phyloP scores from a whole-genome alignment of 2,888 invertebrate species.

The Drosophila monieri region DNA sequence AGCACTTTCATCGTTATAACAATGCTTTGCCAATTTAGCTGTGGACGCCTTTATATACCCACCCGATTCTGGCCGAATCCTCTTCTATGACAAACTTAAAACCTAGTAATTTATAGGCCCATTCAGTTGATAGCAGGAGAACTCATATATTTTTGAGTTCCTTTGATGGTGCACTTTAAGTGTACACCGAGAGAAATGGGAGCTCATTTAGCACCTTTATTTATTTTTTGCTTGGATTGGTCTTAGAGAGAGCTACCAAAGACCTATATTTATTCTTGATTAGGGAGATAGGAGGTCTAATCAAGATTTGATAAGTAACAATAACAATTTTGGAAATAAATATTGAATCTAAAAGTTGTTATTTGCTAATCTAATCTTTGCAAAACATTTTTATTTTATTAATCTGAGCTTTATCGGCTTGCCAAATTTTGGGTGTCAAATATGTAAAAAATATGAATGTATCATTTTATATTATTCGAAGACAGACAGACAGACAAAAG shows the following conservation, averaged over 20 bases:
- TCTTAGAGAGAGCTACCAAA: background rate
- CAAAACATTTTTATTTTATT: too few species aligned
- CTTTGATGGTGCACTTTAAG: background rate
- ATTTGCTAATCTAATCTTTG: background rate
- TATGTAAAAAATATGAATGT: too few species aligned
- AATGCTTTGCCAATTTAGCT: background rate
- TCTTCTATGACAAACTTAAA: conserved; percentile 3
- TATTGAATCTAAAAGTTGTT: background rate
- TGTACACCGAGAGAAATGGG: background rate
- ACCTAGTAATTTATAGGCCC: conserved; percentile 10
- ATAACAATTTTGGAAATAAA: background rate
- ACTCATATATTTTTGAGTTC: conserved; percentile 2
- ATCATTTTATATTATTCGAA: too few species aligned
- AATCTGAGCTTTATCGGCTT: too few species aligned
- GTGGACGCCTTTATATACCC: conserved; percentile 9
- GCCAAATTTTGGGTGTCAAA: too few species aligned
- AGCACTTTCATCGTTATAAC: conserved; percentile 18
- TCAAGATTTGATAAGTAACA: background rate
- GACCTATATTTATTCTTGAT: background rate
- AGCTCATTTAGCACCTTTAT: background rate
- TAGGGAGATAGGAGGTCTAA: background rate
- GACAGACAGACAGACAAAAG: too few species aligned
- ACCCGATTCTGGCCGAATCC: background rate
- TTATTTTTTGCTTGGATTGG: background rate
- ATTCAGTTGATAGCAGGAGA: conserved; percentile 5